phyloP scores from a whole-genome alignment of 2,797 vertebrate genomes.

The Distichodus sexfasciatus region DNA sequence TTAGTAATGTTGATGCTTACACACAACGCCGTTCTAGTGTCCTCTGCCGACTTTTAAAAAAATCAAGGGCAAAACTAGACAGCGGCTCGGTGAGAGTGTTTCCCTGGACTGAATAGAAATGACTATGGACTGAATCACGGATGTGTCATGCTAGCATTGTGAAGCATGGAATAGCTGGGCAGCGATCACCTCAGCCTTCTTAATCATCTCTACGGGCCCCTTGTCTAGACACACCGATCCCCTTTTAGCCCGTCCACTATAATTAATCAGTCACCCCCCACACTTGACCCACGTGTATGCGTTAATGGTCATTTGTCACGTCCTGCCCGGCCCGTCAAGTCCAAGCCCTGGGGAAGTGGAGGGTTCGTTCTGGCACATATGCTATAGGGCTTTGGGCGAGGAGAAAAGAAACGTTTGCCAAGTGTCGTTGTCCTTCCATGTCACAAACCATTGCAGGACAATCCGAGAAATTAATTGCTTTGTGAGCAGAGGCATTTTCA shows the following conservation, averaged over 20 bases:
- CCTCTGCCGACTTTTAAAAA: no score
- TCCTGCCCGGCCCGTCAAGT: conserved; percentile 42
- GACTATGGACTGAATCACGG: conserved; percentile 54
- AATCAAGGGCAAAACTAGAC: not conserved
- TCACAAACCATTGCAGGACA: conserved; percentile 38
- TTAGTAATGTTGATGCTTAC: no score
- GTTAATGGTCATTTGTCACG: conserved; percentile 64
- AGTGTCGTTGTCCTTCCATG: conserved; percentile 36
- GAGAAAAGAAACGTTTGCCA: conserved; percentile 41
- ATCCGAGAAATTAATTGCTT: conserved; percentile 35
- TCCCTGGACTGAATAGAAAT: conserved; percentile 53
- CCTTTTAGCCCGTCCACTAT: conserved; percentile 55
- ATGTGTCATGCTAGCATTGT: not conserved
- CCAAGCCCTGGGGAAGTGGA: conserved; percentile 32
- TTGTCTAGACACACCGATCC: conserved; percentile 55
- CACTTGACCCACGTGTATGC: conserved; percentile 63
- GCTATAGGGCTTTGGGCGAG: conserved; percentile 28
- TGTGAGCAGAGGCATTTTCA: no score
- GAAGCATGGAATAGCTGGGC: not conserved
- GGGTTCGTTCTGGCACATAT: conserved; percentile 44
- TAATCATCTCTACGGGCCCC: conserved; percentile 56
- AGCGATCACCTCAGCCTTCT: conserved; percentile 26
- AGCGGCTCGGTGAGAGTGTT: conserved; percentile 49
- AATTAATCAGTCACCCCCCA: conserved; percentile 62
- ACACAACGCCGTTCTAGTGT: no score